Evolutionary conservation across 2,888 invertebrate genomes (phyloP), one percentile per base, ranked within the genome.

Genomic region (Plagiodera versicolora): DNA sequence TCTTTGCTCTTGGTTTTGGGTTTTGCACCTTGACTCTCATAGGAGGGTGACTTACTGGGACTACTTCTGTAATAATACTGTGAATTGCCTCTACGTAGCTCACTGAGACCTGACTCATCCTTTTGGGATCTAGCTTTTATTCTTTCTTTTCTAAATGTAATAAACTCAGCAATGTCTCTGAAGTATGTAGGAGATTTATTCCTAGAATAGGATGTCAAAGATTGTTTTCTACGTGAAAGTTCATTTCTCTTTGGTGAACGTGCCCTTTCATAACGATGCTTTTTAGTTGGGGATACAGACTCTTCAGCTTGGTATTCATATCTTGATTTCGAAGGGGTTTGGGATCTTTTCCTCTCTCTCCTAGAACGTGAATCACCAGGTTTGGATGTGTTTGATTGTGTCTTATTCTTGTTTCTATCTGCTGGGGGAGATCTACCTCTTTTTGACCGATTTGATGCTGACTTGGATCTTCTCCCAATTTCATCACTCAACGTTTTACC

Each of bases 401-500:
- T 11, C 17, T 11, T 59, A 10, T 30, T 35, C 24, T 16, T 24
- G 8, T 9, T 14, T 46, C n/a, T 30, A 14, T 55, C 47, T 2
- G 18, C 11, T 24, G 28, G 6, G n/a, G 53, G 53, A n/a, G 53
- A 53, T 32, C 17, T 39, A n/a, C n/a, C n/a, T n/a, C n/a, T n/a
- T n/a, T n/a, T n/a, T 14, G 54, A 10, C 49, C 16, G 14, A 45
- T 57, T 46, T 49, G 16, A 10, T 49, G 47, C 32, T 63, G 4
- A 46, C 9, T 9, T 45, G 9, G 39, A 18, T 19, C 72, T 73
- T 61, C 73, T 65, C 59, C 70, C 78, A 63, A 77, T 75, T 58
- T 73, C 76, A 58, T 74, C 72, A 59, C n/a, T n/a, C n/a, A n/a
- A n/a, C n/a, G n/a, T 72, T 28, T 72, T 70, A 35, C 78, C 79